Conservation (phyloP, 2,888 invertebrate species). For the Stomorhina lunata region DNA sequence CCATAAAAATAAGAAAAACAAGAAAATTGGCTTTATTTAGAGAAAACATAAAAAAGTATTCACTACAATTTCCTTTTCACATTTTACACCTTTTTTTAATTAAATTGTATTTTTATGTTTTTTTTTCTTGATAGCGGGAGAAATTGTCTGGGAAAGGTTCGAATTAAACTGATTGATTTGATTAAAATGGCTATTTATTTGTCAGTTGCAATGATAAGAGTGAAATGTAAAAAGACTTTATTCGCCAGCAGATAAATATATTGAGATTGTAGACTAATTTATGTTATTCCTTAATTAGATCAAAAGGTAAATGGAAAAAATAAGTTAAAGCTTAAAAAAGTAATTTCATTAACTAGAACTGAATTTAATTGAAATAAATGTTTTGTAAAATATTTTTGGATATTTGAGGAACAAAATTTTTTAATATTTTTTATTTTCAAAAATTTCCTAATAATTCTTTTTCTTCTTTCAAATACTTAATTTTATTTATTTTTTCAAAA, state of each 20-base stretch:
- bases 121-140: no score
- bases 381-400: not conserved
- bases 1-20: not conserved
- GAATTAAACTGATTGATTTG: slow-evolving; percentile 47
- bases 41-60: not conserved
- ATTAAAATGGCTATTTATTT: slow-evolving; percentile 55
- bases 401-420: not conserved
- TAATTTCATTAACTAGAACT: no score
- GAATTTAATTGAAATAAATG: no score
- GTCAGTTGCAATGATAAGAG: slow-evolving; percentile 29
- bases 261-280: not conserved
- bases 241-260: no score
- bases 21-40: slow-evolving; percentile 32
- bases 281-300: slow-evolving; percentile 12
- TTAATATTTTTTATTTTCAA: no score
- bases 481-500: not conserved
- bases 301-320: not conserved
- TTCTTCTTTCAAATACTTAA: not conserved
- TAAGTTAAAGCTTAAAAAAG: not conserved
- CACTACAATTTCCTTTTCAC: not conserved
- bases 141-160: not conserved
- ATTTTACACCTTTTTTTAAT: slow-evolving; percentile 46
- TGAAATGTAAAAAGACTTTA: not conserved
- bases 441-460: not conserved
- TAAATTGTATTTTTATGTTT: slow-evolving; percentile 24